Evolutionary conservation across 2,113 vertebrate species (phyloP).

Genomic region (Caretta caretta): DNA sequence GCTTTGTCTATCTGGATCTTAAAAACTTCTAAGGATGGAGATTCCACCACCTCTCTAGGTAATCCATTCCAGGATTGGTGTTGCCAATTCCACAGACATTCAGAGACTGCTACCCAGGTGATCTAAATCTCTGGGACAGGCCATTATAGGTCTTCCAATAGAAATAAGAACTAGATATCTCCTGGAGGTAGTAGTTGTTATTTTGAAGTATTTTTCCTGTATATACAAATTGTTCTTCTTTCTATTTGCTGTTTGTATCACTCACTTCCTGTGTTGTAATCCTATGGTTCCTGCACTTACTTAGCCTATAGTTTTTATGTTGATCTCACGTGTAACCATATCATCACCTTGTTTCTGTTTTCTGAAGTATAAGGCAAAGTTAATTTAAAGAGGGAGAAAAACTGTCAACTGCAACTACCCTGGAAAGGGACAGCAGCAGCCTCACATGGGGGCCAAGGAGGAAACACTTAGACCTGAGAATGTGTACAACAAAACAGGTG

Average conservation of each 20-base stretch:
- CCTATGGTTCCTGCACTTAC: rapidly evolving
- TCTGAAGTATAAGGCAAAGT: neutral
- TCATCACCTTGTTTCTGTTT: neutral
- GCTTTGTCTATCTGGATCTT: too few species aligned
- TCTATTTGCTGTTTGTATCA: neutral
- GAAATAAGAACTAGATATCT: neutral
- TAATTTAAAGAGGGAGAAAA: neutral
- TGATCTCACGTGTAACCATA: neutral
- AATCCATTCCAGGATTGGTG: too few species aligned
- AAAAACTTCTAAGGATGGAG: too few species aligned
- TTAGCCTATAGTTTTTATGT: neutral
- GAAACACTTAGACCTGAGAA: neutral
- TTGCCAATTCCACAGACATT: neutral
- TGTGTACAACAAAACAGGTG: neutral
- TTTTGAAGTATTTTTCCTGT: neutral
- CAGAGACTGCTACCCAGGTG: neutral
- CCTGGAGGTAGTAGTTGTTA: neutral
- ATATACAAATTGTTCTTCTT: neutral
- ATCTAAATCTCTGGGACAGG: neutral
- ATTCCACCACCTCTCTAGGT: too few species aligned
- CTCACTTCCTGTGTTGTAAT: neutral
- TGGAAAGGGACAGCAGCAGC: neutral
- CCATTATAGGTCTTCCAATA: neutral
- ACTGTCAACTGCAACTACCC: neutral
- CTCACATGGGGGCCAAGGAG: neutral